Evolutionary conservation across 2,113 vertebrate genomes (phyloP).

Genomic region (Capreolus pygargus): DNA sequence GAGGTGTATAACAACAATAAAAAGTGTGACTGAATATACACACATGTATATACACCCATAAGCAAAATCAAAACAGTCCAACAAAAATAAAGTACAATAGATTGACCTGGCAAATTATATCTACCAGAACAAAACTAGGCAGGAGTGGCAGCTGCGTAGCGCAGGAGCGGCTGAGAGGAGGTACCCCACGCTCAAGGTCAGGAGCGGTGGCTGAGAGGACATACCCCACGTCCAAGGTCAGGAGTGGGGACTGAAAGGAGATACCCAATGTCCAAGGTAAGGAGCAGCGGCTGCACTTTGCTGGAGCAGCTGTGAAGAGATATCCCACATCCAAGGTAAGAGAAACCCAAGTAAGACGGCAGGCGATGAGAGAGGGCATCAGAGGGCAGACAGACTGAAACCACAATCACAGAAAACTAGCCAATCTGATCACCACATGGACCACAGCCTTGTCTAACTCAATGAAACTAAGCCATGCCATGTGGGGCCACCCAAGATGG

Average conservation of each 20-base stretch:
- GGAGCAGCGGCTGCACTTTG: background rate
- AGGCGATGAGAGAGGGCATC: background rate
- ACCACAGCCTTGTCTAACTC: background rate
- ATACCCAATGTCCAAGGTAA: background rate
- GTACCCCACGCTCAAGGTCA: background rate
- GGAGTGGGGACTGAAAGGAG: too few species aligned
- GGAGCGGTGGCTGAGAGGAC: background rate
- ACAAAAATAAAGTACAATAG: background rate
- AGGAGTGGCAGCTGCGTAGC: fast-evolving
- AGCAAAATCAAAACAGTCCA: background rate
- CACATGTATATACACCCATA: background rate
- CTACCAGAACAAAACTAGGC: background rate
- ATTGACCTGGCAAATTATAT: background rate
- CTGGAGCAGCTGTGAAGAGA: background rate
- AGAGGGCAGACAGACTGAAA: background rate
- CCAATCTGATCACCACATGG: background rate
- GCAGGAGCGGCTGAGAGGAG: background rate
- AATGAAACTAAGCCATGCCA: background rate
- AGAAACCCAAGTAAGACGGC: background rate
- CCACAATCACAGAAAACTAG: background rate
- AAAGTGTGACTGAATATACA: background rate
- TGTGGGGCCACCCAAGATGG: background rate
- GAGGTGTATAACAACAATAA: background rate
- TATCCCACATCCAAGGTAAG: background rate
- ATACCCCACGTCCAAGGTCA: too few species aligned